A percentile compares a stretch with the other conserved stretches of the same genome.
These are phyloP conservation scores for Enteromius unitaeniatus DNA, from an alignment of 2,797 vertebrate species.

Conservation along the genomic window DNA sequence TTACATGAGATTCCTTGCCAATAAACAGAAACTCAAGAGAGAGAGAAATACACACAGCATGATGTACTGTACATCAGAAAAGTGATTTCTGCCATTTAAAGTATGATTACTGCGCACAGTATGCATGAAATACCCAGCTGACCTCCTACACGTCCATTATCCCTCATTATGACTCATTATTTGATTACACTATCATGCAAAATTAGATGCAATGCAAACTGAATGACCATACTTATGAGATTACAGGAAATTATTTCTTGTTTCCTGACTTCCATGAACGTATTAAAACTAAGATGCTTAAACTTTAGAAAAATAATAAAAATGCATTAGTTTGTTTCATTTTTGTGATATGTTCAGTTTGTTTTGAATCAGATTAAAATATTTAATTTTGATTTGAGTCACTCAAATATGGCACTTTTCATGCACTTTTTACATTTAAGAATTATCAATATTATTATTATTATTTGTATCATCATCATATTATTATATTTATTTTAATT, in stretches of 20 bases:
- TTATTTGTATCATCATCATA: too few relatives aligned
- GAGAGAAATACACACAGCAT: not conserved
- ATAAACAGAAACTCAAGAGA: not conserved
- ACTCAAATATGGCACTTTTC: not conserved
- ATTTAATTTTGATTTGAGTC: not conserved
- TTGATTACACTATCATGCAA: not conserved
- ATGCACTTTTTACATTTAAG: not conserved
- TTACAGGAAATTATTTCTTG: not conserved
- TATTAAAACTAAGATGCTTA: not conserved
- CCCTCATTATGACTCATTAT: too few relatives aligned
- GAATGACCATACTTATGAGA: not conserved
- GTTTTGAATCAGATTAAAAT: not conserved
- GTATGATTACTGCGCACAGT: not conserved
- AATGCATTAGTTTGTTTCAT: not conserved
- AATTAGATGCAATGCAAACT: not conserved
- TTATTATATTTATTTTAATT: not conserved
- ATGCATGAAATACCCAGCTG: not conserved
- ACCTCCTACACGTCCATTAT: not conserved
- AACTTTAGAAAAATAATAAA: not conserved
- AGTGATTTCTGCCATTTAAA: not conserved
- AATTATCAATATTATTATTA: not conserved
- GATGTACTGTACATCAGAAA: not conserved
- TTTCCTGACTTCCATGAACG: not conserved
- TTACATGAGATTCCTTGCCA: slow-evolving; percentile 7
- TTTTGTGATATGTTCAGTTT: not conserved